Percentiles rank a stretch among this genome's conserved stretches.
Evolutionary conservation across 2,888 invertebrate genomes (phyloP).

Genomic region (Platycnemis pennipes): DNA sequence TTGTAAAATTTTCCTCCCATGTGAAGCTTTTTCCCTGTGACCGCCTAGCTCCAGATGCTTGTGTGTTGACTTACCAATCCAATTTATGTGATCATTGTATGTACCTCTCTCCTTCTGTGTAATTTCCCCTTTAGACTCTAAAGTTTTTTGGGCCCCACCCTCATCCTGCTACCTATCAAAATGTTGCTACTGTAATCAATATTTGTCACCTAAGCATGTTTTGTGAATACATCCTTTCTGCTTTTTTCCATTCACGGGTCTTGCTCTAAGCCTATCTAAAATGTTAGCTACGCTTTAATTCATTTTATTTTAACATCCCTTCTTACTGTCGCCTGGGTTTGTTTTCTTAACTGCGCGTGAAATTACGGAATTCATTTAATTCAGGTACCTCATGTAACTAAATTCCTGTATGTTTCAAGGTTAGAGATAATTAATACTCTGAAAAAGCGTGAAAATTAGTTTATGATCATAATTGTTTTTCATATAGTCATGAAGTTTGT

Average conservation of each 20-base stretch:
- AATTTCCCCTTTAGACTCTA: background rate
- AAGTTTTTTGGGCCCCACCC: background rate
- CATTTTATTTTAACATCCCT: background rate
- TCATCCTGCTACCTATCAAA: background rate
- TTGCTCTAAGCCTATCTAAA: background rate
- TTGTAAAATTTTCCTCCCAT: conserved; percentile 24
- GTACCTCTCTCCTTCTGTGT: conserved; percentile 30
- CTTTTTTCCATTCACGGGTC: background rate
- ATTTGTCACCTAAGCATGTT: background rate
- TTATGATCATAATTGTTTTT: too few species aligned
- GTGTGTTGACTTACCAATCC: conserved; percentile 48
- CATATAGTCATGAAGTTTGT: too few species aligned
- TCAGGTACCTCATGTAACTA: too few species aligned
- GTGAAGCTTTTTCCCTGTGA: conserved; percentile 34
- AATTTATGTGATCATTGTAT: conserved; percentile 18
- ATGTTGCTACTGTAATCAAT: background rate
- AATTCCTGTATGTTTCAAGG: too few species aligned
- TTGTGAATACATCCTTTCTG: background rate
- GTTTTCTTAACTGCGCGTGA: background rate
- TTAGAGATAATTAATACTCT: too few species aligned
- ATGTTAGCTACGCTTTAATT: background rate
- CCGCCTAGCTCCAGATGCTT: conserved; percentile 67
- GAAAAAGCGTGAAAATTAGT: too few species aligned
- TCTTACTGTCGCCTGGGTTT: background rate
- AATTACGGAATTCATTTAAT: background rate